These are phyloP conservation scores for Sebastes elongatus DNA, from an alignment of 2,797 vertebrate species.

Conservation along the genomic window DNA sequence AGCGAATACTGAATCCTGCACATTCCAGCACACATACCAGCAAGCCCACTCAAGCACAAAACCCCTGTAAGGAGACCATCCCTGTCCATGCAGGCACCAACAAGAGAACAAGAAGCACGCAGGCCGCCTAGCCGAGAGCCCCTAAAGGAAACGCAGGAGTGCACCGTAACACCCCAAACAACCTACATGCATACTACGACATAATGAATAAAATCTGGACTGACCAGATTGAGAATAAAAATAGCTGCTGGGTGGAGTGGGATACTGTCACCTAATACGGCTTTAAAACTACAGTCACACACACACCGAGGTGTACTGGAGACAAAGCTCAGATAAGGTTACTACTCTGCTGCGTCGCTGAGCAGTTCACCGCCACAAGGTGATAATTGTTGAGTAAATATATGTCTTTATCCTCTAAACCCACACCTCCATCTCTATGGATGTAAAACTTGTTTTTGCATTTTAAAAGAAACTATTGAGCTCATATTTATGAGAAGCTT, in stretches of 20 bases:
- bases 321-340: constrained; percentile 4
- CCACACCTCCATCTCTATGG: background rate
- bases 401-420: background rate
- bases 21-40: constrained; percentile 55
- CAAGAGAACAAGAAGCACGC: constrained; percentile 30
- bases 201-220: constrained; percentile 4
- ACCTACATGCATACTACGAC: background rate
- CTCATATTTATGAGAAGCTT: background rate
- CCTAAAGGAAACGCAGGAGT: constrained; percentile 29
- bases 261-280: background rate
- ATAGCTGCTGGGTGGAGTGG: constrained; percentile 13
- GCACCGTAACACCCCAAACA: background rate
- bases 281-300: background rate
- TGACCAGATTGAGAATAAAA: background rate
- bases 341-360: background rate
- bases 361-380: background rate
- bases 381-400: background rate
- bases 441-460: background rate
- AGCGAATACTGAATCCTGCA: constrained; percentile 14
- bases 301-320: background rate
- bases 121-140: constrained; percentile 26
- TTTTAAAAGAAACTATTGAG: background rate
- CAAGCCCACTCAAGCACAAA: constrained; percentile 56
- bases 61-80: constrained; percentile 1
- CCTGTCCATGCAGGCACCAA: constrained; percentile 53